Conservation (phyloP, 2,797 vertebrate genomes). For the Halcyon smyrnensis region DNA sequence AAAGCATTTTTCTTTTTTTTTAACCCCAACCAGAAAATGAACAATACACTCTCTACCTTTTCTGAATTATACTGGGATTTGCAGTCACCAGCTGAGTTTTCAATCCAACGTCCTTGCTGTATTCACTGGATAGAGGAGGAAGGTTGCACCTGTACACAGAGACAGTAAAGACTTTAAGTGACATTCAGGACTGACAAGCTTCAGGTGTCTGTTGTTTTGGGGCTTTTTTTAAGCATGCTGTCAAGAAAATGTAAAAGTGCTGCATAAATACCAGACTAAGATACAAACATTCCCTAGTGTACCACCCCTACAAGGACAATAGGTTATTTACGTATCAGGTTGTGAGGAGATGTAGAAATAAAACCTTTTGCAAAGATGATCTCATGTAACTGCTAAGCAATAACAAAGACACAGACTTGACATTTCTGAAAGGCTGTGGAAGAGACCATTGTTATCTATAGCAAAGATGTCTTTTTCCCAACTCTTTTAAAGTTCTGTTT, state of each 20-base stretch:
- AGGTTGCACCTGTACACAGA: slow-evolving; percentile 90
- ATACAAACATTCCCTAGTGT: not conserved
- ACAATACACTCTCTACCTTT: slow-evolving; percentile 82
- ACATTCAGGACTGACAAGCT: not conserved
- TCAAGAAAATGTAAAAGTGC: not conserved
- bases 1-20: not conserved
- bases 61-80: slow-evolving; percentile 97
- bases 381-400: not conserved
- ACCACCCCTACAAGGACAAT: not conserved
- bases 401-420: not conserved
- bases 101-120: slow-evolving; percentile 88
- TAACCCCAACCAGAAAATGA: not conserved
- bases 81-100: slow-evolving; percentile 94
- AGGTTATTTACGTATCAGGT: not conserved
- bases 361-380: not conserved
- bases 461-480: not conserved
- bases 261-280: not conserved
- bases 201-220: not conserved
- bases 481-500: not conserved
- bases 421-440: not conserved
- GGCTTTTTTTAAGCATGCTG: not conserved
- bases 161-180: not conserved
- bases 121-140: slow-evolving; percentile 90
- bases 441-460: not conserved
- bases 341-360: not conserved